Evolutionary conservation across 30 jellyfish, hydroid and myxozoan species (phyloP), one percentile per base, ranked within the genome.

Genomic region (Pseudorhiza aurosa): DNA sequence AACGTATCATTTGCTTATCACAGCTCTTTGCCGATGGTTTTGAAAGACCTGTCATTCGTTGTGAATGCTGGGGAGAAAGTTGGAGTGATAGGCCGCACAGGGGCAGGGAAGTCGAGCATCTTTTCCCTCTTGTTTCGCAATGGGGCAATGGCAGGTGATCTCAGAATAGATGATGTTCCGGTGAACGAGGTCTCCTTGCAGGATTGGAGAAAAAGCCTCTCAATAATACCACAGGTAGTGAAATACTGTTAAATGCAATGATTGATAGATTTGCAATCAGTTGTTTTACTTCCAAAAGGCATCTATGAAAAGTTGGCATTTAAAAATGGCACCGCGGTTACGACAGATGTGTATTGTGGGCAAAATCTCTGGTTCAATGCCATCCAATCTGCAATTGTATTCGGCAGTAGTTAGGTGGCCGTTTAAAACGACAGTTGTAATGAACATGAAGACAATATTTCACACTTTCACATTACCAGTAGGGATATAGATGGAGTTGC

Each of bases 81-180:
- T 36, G 97, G 97, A 0, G 62, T 89, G 2, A 81, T 89, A 12
- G 97, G 97, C 4, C 88, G 97, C 0, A 89, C 97, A n/a, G 97
- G 97, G 18, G 97, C 97, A 22, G 97, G 97, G 26, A 89, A 89
- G 42, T 79, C 96, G 18, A 70, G 96, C 11, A 36, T 89, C 31
- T 42, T 89, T 27, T n/a, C 88, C 18, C 85, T 85, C 68, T n/a
- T 89, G 72, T 89, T 89, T 31, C 82, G 93, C 37, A 81, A 75
- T 76, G 97, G 90, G 15, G 21, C 57, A n/a, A 10, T 60, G 18
- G 8, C 14, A 9, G 97, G 97, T 12, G 62, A 65, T n/a, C 43
- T 89, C 10, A 47, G 74, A 47, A 72, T 89, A 8, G 97, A 89
- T 55, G 97, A 93, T 12, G 40, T 72, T 24, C 4, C 63, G 0